Evolutionary conservation across 2,113 vertebrate species (phyloP), one percentile per base, ranked within the genome.

Genomic region (Seriola rivoliana): DNA sequence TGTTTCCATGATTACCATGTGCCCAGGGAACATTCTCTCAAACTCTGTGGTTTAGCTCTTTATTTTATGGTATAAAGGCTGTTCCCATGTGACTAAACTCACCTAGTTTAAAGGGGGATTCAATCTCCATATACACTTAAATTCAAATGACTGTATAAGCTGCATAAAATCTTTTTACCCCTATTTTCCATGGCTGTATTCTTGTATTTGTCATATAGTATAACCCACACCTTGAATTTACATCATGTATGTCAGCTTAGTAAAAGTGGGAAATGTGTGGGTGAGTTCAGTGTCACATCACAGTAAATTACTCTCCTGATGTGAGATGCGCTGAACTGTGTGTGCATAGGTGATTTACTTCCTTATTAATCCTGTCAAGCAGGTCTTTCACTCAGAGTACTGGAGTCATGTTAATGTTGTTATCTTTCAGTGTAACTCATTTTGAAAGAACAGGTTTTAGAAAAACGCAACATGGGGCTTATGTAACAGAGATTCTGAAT

Each of bases 361-460:
- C 19, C 69, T 34, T 0, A 69, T 60, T 0, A 23, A 58, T 67
- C 54, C 60, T 44, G 71, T 69, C 6, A 1, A 76, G 81, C 50
- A 65, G 59, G 66, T 62, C 8, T 29, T 14, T 25, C 63, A 29
- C 0, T 40, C 8, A 44, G 3, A 44, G 8, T 3, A 2, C 10
- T 36, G 7, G 11, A 40, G 12, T 50, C 11, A 46, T 8, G 19
- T 68, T 1, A 29, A 11, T 4, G 23, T 23, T 62, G 17, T 29
- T 6, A 3, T 52, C 3, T 5, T 42, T 17, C 1, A 0, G 4
- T 9, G 0, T 17, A 10, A n/a, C 32, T 52, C 17, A 4, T 9
- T 29, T 34, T 21, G 1, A 62, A 62, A 13, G 32, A 66, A 76
- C 36, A 14, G 13, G 21, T 29, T 55, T 48, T 1, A 54, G 6